Evolutionary conservation across 2,888 invertebrate genomes (phyloP).

Genomic region (Tortricodes alternella): DNA sequence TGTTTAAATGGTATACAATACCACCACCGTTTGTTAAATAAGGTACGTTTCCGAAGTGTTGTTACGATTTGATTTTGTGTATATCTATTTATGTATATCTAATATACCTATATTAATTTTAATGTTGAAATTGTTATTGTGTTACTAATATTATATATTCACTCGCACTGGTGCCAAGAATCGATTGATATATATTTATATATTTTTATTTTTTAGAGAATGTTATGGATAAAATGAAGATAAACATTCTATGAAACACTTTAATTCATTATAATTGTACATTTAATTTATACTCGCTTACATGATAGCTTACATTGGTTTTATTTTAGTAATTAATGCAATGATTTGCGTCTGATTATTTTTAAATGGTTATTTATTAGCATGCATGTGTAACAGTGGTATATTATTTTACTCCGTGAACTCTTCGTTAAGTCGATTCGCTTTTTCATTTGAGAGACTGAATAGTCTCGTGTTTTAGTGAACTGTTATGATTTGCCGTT

Average conservation of each 20-base stretch:
- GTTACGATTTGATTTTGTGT: slow-evolving; percentile 72
- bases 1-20: slow-evolving; percentile 78
- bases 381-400: slow-evolving; percentile 70
- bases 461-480: slow-evolving; percentile 58
- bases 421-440: slow-evolving; percentile 47
- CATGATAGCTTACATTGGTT: slow-evolving; percentile 69
- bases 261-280: slow-evolving; percentile 38
- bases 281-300: slow-evolving; percentile 63
- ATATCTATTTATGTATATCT: slow-evolving; percentile 63
- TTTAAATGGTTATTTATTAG: slow-evolving; percentile 61
- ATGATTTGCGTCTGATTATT: slow-evolving; percentile 57
- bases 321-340: slow-evolving; percentile 45
- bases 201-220: slow-evolving; percentile 54
- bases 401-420: slow-evolving; percentile 49
- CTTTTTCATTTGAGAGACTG: slow-evolving; percentile 39
- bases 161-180: slow-evolving; percentile 73
- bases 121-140: slow-evolving; percentile 55
- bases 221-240: slow-evolving; percentile 71
- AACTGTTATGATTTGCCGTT: slow-evolving; percentile 70
- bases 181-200: slow-evolving; percentile 35
- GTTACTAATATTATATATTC: slow-evolving; percentile 59
- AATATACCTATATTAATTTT: slow-evolving; percentile 49
- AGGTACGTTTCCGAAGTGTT: slow-evolving; percentile 79
- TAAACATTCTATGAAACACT: slow-evolving; percentile 51
- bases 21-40: slow-evolving; percentile 78